Evolutionary conservation across 2,888 invertebrate genomes (phyloP).

Genomic region (Agonopterix arenella): DNA sequence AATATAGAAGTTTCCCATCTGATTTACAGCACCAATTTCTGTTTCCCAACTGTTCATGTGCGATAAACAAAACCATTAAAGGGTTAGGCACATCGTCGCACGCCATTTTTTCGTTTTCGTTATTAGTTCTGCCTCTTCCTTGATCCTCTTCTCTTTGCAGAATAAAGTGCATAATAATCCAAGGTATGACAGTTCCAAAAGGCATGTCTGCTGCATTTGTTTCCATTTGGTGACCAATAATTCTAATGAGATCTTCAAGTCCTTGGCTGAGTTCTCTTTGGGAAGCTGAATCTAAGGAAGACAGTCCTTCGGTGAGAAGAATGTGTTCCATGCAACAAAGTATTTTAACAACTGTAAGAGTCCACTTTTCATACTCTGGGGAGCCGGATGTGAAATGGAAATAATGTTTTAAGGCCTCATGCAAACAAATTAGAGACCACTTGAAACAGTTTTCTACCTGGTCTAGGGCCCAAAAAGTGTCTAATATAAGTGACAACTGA

Average conservation of each 20-base stretch:
- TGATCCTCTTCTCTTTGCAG: conserved; percentile 85
- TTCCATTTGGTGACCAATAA: conserved; percentile 88
- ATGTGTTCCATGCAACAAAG: conserved; percentile 66
- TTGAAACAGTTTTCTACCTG: conserved; percentile 81
- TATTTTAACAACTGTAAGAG: conserved; percentile 59
- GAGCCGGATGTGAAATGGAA: conserved; percentile 63
- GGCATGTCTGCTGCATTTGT: conserved; percentile 81
- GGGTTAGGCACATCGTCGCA: conserved; percentile 82
- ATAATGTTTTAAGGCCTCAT: conserved; percentile 83
- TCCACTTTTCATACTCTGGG: conserved; percentile 66
- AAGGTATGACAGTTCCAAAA: conserved; percentile 84
- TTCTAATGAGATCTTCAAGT: conserved; percentile 84
- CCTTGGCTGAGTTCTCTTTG: conserved; percentile 80
- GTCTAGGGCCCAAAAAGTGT: conserved; percentile 80
- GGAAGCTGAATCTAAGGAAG: conserved; percentile 71
- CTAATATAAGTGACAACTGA: conserved; percentile 78
- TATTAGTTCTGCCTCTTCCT: conserved; percentile 71
- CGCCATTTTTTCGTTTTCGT: conserved; percentile 55
- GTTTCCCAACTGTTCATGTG: conserved; percentile 89
- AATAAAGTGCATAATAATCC: conserved; percentile 90
- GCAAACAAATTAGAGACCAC: conserved; percentile 86
- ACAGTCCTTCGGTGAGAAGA: conserved; percentile 56
- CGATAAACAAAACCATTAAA: conserved; percentile 86
- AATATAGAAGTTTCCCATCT: conserved; percentile 86
- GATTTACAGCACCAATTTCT: conserved; percentile 87